phyloP scores from a whole-genome alignment of 1,140 invertebrate genomes.

The Caerostris darwini region DNA sequence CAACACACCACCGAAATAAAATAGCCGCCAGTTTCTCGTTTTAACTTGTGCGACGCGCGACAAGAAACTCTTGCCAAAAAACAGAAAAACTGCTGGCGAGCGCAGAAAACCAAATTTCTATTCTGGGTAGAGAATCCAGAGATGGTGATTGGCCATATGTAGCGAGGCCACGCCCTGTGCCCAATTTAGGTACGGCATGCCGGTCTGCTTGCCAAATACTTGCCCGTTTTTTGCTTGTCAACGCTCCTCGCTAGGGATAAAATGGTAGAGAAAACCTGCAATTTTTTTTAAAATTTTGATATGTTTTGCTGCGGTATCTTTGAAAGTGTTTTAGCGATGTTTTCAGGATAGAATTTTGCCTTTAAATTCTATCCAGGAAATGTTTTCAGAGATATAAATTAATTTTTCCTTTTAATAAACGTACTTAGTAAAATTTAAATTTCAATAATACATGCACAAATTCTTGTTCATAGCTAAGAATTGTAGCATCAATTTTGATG shows the following conservation, averaged over 20 bases:
- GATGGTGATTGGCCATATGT: conserved; percentile 10
- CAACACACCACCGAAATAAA: conserved; percentile 53
- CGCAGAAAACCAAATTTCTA: conserved; percentile 68
- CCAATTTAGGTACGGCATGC: conserved; percentile 66
- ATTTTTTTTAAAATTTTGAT: background rate
- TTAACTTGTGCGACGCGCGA: conserved; percentile 47
- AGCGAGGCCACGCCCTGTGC: conserved; percentile 18
- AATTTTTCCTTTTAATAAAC: too few relatives aligned
- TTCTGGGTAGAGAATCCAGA: conserved; percentile 26
- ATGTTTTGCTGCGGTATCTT: background rate
- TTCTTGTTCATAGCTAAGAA: too few relatives aligned
- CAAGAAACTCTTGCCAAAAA: conserved; percentile 66
- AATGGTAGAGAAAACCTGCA: background rate
- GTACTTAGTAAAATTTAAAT: too few relatives aligned
- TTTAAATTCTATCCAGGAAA: too few relatives aligned
- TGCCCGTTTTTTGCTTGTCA: background rate
- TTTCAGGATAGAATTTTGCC: background rate
- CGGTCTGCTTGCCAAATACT: conserved; percentile 57
- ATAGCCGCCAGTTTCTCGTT: conserved; percentile 42
- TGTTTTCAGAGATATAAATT: too few relatives aligned
- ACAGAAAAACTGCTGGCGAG: conserved; percentile 39
- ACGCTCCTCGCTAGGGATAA: background rate
- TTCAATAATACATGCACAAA: too few relatives aligned
- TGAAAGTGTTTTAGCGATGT: too few relatives aligned
- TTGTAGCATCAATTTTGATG: too few relatives aligned